These are phyloP conservation scores for Sipha maydis DNA, from an alignment of 2,888 invertebrate genomes.

Conservation along the genomic window DNA sequence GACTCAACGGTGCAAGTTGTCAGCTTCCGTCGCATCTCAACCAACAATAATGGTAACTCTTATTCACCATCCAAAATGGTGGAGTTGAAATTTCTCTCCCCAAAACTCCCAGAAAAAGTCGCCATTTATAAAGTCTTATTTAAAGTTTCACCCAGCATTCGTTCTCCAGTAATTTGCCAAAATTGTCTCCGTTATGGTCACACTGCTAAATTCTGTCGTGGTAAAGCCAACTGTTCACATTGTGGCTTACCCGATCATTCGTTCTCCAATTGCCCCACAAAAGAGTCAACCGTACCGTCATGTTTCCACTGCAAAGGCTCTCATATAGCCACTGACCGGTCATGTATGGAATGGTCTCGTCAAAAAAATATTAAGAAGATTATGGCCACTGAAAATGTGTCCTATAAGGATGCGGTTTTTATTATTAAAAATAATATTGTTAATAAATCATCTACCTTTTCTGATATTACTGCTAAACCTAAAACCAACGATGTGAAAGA, in stretches of 20 bases:
- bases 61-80: too few species aligned
- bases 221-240: not conserved
- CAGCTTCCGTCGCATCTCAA: too few species aligned
- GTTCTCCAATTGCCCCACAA: not conserved
- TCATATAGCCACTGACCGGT: not conserved
- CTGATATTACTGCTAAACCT: not conserved
- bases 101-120: too few species aligned
- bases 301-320: not conserved
- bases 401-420: not conserved
- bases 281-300: not conserved
- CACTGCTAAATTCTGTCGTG: slow-evolving; percentile 8
- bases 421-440: slow-evolving; percentile 14
- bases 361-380: not conserved
- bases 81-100: too few species aligned
- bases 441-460: slow-evolving; percentile 9
- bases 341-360: not conserved
- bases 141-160: too few species aligned
- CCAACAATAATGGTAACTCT: too few species aligned
- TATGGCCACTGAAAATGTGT: slow-evolving; percentile 20
- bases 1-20: too few species aligned
- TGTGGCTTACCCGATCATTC: slow-evolving; percentile 10
- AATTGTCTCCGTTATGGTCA: slow-evolving; percentile 17
- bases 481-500: not conserved
- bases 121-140: too few species aligned
- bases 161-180: not conserved